Base-by-base conservation (phyloP, 2,888 invertebrate genomes). In the Leptinotarsa tumamoca region DNA sequence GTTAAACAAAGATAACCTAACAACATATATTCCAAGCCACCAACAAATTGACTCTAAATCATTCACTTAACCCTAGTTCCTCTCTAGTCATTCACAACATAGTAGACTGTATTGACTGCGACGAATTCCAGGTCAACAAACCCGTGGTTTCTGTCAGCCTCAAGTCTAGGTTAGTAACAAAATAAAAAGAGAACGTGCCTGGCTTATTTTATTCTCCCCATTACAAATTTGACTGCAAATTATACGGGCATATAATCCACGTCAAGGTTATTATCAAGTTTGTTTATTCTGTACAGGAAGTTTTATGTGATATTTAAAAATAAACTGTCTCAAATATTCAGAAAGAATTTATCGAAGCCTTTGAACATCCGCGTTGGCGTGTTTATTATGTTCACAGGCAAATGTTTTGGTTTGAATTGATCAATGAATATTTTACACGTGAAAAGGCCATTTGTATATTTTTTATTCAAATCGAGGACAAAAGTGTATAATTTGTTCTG, bases 81-180 rank as follows among this genome's bases (percentile, higher is more conserved):
- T 18, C 43, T 43, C 43, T 58, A 21, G 3, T 14, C 23, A 15
- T 58, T 58, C 23, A 10, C 23, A 14, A 3, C 23, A 14, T 14
- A 15, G 23, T 27, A 21, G 23, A 15, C 3, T 61, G 5, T 15
- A 61, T 43, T 63, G 58, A 58, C 21, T 58, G 58, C 58, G 58
- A 58, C 63, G 3, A 43, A 33, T 63, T 33, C 33, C 63, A 63
- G 63, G 63, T 63, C 63, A 63, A 63, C 63, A 63, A 63, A 63
- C 63, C 33, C 63, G 17, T 63, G 3, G 17, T 17, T 52, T 71
- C 66, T 17, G n/a, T 14, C 58, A 71, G 15, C 71, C 63, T 63
- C 21, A 71, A 18, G 71, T 71, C 71, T 71, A 71, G 71, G 63
- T 63, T 71, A 71, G 71, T 50, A 71, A 51, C 63, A 15, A 71